Percentiles rank a stretch among this genome's conserved stretches.
phyloP scores from a whole-genome alignment of 2,888 invertebrate genomes.

The Fabriciana adippe region DNA sequence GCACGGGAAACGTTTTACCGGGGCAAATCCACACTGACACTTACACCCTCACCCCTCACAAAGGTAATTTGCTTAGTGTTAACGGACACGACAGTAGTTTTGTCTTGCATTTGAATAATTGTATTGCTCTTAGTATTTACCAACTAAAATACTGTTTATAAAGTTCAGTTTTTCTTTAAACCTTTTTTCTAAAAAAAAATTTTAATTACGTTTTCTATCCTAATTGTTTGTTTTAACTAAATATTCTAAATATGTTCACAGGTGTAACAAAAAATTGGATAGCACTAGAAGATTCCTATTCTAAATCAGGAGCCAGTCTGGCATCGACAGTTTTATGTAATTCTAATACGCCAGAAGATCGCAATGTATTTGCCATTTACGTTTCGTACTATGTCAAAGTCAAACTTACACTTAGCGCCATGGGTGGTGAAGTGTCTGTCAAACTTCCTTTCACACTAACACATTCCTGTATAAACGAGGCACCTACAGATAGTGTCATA shows the following conservation, averaged over 20 bases:
- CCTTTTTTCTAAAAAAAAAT: too few relatives aligned
- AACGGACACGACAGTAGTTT: too few relatives aligned
- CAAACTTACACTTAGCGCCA: conserved; percentile 89
- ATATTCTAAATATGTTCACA: conserved; percentile 50
- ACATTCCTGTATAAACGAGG: conserved; percentile 86
- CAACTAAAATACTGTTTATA: neutral
- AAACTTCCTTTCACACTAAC: conserved; percentile 91
- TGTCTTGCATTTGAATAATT: too few relatives aligned
- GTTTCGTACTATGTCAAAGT: conserved; percentile 96
- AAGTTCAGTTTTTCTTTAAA: neutral
- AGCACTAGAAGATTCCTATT: conserved; percentile 92
- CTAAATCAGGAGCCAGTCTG: conserved; percentile 85
- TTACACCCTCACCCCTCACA: conserved; percentile 86
- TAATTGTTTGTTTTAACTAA: neutral
- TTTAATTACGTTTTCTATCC: neutral
- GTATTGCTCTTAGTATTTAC: too few relatives aligned
- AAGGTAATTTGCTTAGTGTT: conserved; percentile 57
- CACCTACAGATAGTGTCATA: conserved; percentile 79
- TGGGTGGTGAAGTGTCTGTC: conserved; percentile 90
- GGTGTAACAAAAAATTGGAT: conserved; percentile 95
- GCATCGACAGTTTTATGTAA: conserved; percentile 83
- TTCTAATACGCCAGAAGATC: conserved; percentile 84
- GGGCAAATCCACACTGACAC: conserved; percentile 84
- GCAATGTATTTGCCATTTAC: conserved; percentile 94
- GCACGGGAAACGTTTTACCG: conserved; percentile 84